phyloP scores from a whole-genome alignment of 2,797 vertebrate species.

The Buphagus erythrorhynchus region DNA sequence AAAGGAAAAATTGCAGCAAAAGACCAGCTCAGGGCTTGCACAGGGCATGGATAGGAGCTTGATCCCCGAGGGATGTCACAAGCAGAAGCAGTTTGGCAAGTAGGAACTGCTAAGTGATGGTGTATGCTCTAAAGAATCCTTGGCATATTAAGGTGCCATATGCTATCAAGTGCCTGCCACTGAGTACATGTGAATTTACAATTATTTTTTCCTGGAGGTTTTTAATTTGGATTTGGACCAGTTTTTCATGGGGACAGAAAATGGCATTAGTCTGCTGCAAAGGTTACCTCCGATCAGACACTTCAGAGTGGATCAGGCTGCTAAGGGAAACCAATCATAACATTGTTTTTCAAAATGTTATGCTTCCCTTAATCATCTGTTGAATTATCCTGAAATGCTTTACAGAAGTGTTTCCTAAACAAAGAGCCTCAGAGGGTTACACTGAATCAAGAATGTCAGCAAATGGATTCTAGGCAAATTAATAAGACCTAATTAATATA shows the following conservation, averaged over 20 bases:
- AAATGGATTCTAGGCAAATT: neutral
- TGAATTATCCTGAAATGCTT: neutral
- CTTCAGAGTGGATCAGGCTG: neutral
- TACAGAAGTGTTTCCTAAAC: neutral
- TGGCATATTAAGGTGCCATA: slow-evolving; percentile 27
- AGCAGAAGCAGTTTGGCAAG: neutral
- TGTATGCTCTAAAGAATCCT: neutral
- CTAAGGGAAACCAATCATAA: neutral
- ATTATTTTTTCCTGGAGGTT: neutral
- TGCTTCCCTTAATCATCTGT: neutral
- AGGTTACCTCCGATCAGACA: neutral
- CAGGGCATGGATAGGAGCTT: neutral
- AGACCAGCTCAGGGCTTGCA: neutral
- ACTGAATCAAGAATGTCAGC: neutral
- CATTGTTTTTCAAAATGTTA: neutral
- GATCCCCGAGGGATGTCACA: neutral
- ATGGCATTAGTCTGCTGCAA: neutral
- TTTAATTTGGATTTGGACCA: slow-evolving; percentile 13
- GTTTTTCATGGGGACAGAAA: neutral
- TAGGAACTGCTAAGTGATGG: slow-evolving; percentile 2
- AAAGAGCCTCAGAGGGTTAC: neutral
- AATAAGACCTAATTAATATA: neutral
- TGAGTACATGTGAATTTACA: neutral
- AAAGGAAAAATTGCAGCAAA: neutral
- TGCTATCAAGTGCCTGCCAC: slow-evolving; percentile 23